Percentiles rank a stretch among this genome's conserved stretches.
These are phyloP conservation scores for Agrochola macilenta DNA, from an alignment of 2,888 invertebrate genomes.

Conservation along the genomic window DNA sequence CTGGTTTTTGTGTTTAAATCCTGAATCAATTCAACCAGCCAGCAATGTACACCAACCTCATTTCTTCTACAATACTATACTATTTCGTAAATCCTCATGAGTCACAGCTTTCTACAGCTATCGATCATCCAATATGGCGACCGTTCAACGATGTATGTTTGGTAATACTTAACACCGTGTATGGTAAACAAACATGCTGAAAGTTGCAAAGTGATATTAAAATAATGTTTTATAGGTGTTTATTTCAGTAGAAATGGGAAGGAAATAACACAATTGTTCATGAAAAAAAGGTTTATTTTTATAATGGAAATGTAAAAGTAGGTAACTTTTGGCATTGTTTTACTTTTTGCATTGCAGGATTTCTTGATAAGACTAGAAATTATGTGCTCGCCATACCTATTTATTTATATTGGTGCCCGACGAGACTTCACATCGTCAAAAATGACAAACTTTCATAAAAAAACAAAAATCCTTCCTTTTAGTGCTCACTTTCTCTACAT, in stretches of 20 bases:
- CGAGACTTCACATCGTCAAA: neutral
- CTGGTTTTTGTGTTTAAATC: too few species aligned
- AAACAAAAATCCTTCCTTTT: neutral
- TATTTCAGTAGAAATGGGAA: slow-evolving; percentile 12
- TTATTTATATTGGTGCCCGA: neutral
- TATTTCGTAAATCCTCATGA: slow-evolving; percentile 58
- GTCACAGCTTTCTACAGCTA: slow-evolving; percentile 63
- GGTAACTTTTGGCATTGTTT: neutral
- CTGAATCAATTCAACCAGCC: neutral
- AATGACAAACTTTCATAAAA: neutral
- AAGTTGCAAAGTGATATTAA: slow-evolving; percentile 9
- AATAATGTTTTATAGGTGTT: neutral
- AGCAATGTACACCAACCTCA: slow-evolving; percentile 50
- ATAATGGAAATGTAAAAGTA: too few species aligned
- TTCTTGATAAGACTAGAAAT: neutral
- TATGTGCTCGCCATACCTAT: neutral
- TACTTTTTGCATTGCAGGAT: neutral
- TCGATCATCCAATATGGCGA: slow-evolving; percentile 56
- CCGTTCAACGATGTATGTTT: slow-evolving; percentile 29
- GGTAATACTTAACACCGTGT: slow-evolving; percentile 42
- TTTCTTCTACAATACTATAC: slow-evolving; percentile 3
- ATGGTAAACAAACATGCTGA: slow-evolving; percentile 40
- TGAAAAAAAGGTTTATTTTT: too few species aligned
- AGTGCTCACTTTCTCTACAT: neutral
- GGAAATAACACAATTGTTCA: slow-evolving; percentile 3